These are phyloP conservation scores for Coelopa frigida DNA, from an alignment of 1,140 invertebrate genomes.

Conservation along the genomic window DNA sequence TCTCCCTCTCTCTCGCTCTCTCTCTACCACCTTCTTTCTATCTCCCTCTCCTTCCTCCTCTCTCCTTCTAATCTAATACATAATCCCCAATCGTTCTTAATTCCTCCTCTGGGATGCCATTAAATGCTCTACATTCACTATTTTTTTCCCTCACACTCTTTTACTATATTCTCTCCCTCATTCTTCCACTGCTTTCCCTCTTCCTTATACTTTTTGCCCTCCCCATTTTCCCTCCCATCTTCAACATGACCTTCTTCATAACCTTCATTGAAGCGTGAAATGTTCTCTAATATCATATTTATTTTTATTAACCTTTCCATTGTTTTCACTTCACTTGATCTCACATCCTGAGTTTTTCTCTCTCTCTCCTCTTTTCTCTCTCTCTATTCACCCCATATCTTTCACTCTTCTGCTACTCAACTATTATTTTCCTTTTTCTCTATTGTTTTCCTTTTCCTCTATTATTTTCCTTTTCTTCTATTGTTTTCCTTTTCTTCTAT, in stretches of 20 bases:
- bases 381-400: neutral
- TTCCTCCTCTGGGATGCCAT: too few relatives aligned
- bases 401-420: neutral
- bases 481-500: slow-evolving; percentile 6
- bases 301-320: too few relatives aligned
- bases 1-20: too few relatives aligned
- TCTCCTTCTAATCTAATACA: too few relatives aligned
- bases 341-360: neutral
- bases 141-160: neutral
- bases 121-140: too few relatives aligned
- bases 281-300: too few relatives aligned
- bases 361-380: neutral
- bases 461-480: too few relatives aligned
- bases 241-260: too few relatives aligned
- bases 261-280: too few relatives aligned
- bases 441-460: neutral
- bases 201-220: neutral
- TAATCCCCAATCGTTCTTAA: too few relatives aligned
- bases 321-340: neutral
- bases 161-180: neutral
- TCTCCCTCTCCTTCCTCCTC: too few relatives aligned
- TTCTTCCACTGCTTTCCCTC: neutral
- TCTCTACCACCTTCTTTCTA: too few relatives aligned
- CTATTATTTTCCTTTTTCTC: neutral
- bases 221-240: neutral